Evolutionary conservation across 2,888 invertebrate genomes (phyloP), one percentile per base, ranked within the genome.

Genomic region (Cancer borealis): DNA sequence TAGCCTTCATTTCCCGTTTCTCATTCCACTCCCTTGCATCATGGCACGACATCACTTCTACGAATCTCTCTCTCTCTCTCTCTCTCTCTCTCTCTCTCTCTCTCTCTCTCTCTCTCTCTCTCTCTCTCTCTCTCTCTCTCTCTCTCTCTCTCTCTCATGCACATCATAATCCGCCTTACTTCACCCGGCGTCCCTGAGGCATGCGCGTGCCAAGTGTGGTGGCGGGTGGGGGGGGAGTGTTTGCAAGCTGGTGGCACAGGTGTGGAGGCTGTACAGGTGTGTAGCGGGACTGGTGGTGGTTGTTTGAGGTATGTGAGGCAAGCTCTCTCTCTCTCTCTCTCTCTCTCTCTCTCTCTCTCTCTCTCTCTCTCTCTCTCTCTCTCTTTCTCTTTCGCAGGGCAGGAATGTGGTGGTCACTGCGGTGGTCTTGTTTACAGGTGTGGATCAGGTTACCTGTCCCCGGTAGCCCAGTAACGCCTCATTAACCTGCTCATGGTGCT

Each of bases 21-120:
- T 21, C 66, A 66, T 21, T 66, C n/a, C 66, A 21, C n/a, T 66
- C n/a, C 21, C 66, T 66, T 66, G 66, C 66, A 21, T 66, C 66
- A 66, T 21, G 8, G 8, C 66, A 66, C n/a, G 12, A 66, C 66
- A 14, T 14, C 21, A 66, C 14, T 66, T 66, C 66, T 21, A 66
- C n/a, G 66, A 66, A 66, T 39, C 88, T 88, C 88, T 88, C 39
- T 88, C 88, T 88, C 88, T 88, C 88, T 88, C 88, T 88, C 46
- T 88, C 88, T 88, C 88, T 88, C 88, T 88, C 88, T 88, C 88
- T 88, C 88, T 88, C 88, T 88, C 88, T 88, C 88, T 88, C 88
- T 88, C 89, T 89, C 89, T 89, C 89, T 89, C 89, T 79, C 79
- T 79, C 79, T 79, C 79, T 79, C 79, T 79, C 79, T 79, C 79